Conservation (phyloP, 1,140 invertebrate species). For the Trichoplusia ni region DNA sequence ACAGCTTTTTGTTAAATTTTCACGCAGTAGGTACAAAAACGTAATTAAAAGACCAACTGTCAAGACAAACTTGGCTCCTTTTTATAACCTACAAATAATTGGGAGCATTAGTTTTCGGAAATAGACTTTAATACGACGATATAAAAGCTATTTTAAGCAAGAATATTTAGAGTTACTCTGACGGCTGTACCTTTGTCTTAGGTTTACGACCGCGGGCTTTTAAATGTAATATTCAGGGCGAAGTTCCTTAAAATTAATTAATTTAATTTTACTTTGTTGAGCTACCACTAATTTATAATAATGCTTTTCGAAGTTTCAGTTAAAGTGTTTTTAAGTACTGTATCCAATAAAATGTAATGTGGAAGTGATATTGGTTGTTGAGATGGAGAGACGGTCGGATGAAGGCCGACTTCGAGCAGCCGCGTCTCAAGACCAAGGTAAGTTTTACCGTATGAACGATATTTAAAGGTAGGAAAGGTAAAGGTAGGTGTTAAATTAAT, state of each 20-base stretch:
- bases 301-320: not conserved
- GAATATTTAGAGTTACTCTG: no score
- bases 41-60: not conserved
- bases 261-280: not conserved
- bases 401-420: conserved; percentile 51
- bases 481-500: no score
- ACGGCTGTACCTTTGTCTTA: no score
- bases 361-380: conserved; percentile 47
- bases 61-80: not conserved
- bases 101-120: no score
- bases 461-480: no score
- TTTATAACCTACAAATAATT: no score
- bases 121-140: no score
- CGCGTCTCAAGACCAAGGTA: conserved; percentile 57
- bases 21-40: not conserved
- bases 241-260: not conserved
- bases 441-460: no score
- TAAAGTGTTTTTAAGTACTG: not conserved
- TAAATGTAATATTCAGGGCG: not conserved
- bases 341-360: conserved; percentile 48
- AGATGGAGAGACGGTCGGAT: conserved; percentile 61
- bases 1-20: not conserved
- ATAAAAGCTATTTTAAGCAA: no score
- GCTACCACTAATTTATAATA: conserved; percentile 18
- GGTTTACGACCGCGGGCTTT: no score